A percentile compares a stretch with the other conserved stretches of the same genome.
These are phyloP conservation scores for Erythrolamprus reginae DNA, from an alignment of 2,113 vertebrate genomes.

Conservation along the genomic window DNA sequence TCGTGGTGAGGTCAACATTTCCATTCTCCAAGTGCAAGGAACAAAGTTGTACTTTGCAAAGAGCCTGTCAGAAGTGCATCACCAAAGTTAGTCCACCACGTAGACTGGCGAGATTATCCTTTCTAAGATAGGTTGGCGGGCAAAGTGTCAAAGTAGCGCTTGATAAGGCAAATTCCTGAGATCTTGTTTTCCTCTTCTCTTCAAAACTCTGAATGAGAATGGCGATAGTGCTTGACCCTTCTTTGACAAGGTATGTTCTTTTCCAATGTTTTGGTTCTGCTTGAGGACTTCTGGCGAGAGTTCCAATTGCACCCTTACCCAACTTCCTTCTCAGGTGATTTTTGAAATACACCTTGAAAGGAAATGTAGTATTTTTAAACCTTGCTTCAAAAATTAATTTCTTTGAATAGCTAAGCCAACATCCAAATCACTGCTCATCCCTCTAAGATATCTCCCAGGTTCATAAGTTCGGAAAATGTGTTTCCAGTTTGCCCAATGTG, in stretches of 20 bases:
- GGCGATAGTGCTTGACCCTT: not conserved
- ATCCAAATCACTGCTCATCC: not conserved
- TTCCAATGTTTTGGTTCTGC: not conserved
- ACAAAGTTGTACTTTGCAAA: constrained; percentile 49
- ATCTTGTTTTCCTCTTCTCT: not conserved
- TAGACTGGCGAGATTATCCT: not conserved
- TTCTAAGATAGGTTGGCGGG: not conserved
- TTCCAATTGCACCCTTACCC: not conserved
- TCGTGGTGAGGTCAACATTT: constrained; percentile 34
- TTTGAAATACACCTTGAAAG: not conserved
- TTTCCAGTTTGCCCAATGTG: no score
- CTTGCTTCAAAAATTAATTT: not conserved
- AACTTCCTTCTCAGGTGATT: not conserved
- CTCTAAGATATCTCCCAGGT: not conserved
- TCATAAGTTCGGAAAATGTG: no score
- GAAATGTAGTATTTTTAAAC: not conserved
- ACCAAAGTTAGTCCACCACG: not conserved
- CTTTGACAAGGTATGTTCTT: not conserved
- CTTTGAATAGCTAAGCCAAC: not conserved
- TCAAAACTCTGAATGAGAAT: not conserved
- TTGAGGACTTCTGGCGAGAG: not conserved
- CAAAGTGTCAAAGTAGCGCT: not conserved
- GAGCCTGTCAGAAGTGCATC: constrained; percentile 30
- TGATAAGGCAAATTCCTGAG: not conserved
- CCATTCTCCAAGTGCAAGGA: constrained; percentile 17